phyloP scores from a whole-genome alignment of 2,888 invertebrate genomes.

The Dasysyrphus albostriatus region DNA sequence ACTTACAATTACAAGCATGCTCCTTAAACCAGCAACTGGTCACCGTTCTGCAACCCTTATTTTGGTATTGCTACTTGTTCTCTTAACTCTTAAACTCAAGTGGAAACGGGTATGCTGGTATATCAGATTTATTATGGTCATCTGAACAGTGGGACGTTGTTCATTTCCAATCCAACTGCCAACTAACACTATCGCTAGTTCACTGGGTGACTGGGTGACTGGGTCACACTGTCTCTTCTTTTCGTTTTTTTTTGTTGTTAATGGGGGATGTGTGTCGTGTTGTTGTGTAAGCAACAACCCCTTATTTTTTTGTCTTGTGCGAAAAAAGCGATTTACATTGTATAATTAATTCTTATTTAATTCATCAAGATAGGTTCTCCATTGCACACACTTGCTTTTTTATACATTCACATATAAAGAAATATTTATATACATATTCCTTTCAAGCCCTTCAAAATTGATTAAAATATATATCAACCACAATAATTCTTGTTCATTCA shows the following conservation, averaged over 20 bases:
- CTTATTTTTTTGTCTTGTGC: slow-evolving; percentile 21
- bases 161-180: slow-evolving; percentile 56
- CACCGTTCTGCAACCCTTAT: slow-evolving; percentile 40
- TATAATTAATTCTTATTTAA: slow-evolving; percentile 59
- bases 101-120: slow-evolving; percentile 37
- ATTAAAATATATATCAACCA: slow-evolving; percentile 17
- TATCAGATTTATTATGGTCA: slow-evolving; percentile 59
- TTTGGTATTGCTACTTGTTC: slow-evolving; percentile 4
- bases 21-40: slow-evolving; percentile 41
- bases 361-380: slow-evolving; percentile 42
- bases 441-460: slow-evolving; percentile 11
- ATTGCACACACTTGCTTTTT: slow-evolving; percentile 48
- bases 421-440: slow-evolving; percentile 2
- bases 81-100: slow-evolving; percentile 37
- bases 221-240: slow-evolving; percentile 39
- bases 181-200: slow-evolving; percentile 36
- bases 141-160: slow-evolving; percentile 28
- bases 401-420: slow-evolving; percentile 4
- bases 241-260: background rate
- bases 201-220: slow-evolving; percentile 46
- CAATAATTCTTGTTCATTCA: slow-evolving; percentile 26
- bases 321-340: slow-evolving; percentile 52
- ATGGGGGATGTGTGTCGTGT: slow-evolving; percentile 32
- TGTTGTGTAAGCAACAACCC: slow-evolving; percentile 67
- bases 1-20: slow-evolving; percentile 42